Evolutionary conservation across 1,140 invertebrate species (phyloP).

Genomic region (Halesus radiatus): DNA sequence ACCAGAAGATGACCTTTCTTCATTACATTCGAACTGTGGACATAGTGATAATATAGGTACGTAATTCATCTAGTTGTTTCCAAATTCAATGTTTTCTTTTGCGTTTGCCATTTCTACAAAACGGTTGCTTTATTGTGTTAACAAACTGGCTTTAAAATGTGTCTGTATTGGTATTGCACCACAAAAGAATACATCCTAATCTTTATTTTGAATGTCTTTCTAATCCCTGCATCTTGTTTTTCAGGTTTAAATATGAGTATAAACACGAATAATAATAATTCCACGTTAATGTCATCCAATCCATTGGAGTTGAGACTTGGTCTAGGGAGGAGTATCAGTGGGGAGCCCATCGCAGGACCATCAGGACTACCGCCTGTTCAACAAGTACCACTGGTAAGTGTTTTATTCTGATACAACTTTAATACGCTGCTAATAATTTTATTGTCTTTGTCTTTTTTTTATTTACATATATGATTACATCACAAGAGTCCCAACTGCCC

Average conservation of each 20-base stretch:
- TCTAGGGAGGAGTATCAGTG: conserved; percentile 64
- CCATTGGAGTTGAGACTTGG: conserved; percentile 67
- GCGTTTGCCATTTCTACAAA: too few species aligned
- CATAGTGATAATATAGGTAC: conserved; percentile 69
- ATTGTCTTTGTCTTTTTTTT: too few species aligned
- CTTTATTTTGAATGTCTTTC: background rate
- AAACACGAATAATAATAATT: conserved; percentile 66
- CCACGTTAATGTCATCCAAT: conserved; percentile 63
- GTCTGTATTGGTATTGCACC: too few species aligned
- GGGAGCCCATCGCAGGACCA: conserved; percentile 80
- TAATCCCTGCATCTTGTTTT: conserved; percentile 50
- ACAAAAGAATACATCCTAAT: background rate
- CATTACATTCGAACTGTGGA: conserved; percentile 69
- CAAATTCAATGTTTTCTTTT: background rate
- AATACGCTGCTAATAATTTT: too few species aligned
- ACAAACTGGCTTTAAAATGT: too few species aligned
- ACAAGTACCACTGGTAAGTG: conserved; percentile 83
- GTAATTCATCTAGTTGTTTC: conserved; percentile 58
- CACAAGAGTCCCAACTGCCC: too few species aligned
- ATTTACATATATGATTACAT: too few species aligned
- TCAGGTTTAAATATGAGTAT: conserved; percentile 70
- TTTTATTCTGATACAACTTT: too few species aligned
- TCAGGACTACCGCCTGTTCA: conserved; percentile 86
- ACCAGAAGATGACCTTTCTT: conserved; percentile 67
- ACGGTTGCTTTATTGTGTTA: too few species aligned